Percentiles rank a stretch among this genome's conserved stretches.
Evolutionary conservation across 2,113 vertebrate genomes (phyloP).

Genomic region (Notechis scutatus): DNA sequence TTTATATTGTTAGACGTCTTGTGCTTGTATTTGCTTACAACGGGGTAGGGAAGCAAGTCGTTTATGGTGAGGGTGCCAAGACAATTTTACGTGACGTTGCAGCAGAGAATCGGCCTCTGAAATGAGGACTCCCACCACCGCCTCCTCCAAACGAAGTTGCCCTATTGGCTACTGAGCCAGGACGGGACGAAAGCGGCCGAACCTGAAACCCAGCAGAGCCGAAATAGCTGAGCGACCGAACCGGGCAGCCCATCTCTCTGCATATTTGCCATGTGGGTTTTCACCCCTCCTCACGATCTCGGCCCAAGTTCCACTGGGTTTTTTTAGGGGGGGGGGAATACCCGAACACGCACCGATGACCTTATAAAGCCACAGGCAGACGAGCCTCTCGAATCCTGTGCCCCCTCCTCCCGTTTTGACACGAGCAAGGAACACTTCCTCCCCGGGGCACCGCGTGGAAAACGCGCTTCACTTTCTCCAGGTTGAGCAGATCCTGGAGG

Average conservation of each 20-base stretch:
- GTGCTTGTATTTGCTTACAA: background rate
- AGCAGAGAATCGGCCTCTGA: background rate
- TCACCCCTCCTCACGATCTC: background rate
- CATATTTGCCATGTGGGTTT: background rate
- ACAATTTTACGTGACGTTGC: background rate
- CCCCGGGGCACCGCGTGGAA: background rate
- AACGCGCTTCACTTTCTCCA: background rate
- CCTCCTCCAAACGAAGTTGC: background rate
- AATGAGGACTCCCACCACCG: background rate
- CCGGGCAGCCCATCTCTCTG: too few species aligned
- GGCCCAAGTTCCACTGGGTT: background rate
- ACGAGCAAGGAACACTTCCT: background rate
- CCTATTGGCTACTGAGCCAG: background rate
- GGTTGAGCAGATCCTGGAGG: background rate
- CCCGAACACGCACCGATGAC: background rate
- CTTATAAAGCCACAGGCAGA: slow-evolving; percentile 2
- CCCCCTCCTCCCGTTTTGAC: too few species aligned
- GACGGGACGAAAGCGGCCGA: background rate
- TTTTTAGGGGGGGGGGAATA: fast-evolving
- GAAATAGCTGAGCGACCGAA: background rate
- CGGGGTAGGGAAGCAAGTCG: background rate
- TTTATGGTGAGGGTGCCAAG: background rate
- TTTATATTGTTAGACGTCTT: too few species aligned
- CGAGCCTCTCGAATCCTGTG: background rate
- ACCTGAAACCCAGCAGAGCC: background rate